These are phyloP conservation scores for Borostomias antarcticus DNA, from an alignment of 2,797 vertebrate species.

Conservation along the genomic window DNA sequence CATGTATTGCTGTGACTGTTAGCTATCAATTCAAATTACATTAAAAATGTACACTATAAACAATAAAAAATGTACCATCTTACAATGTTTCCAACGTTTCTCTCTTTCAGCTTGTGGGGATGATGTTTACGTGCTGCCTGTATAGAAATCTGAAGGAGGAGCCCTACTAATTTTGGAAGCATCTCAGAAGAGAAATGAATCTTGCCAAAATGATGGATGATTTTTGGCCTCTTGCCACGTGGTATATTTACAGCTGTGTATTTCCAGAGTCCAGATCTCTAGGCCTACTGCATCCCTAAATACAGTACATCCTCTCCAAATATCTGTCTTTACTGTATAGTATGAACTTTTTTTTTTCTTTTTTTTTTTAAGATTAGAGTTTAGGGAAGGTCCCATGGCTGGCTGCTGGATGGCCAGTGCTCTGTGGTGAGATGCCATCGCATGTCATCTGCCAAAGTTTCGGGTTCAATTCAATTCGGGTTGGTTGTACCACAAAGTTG, in stretches of 20 bases:
- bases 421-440: constrained; percentile 23
- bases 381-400: neutral
- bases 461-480: neutral
- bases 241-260: neutral
- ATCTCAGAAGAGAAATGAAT: neutral
- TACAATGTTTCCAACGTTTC: constrained; percentile 28
- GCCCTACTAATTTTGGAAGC: constrained; percentile 66
- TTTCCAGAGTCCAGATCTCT: neutral
- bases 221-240: neutral
- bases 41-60: neutral
- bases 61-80: neutral
- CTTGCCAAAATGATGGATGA: neutral
- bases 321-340: neutral
- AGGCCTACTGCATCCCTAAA: neutral
- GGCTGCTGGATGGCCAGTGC: constrained; percentile 63
- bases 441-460: constrained; percentile 7
- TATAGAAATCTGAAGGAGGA: constrained; percentile 89
- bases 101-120: constrained; percentile 87
- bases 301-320: neutral
- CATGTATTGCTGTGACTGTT: neutral
- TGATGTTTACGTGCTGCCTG: constrained; percentile 96
- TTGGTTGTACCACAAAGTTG: no score
- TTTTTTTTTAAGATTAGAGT: neutral
- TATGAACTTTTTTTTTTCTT: neutral
- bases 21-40: neutral